phyloP scores from a whole-genome alignment of 2,888 invertebrate genomes.

The Tetragonula carbonaria region DNA sequence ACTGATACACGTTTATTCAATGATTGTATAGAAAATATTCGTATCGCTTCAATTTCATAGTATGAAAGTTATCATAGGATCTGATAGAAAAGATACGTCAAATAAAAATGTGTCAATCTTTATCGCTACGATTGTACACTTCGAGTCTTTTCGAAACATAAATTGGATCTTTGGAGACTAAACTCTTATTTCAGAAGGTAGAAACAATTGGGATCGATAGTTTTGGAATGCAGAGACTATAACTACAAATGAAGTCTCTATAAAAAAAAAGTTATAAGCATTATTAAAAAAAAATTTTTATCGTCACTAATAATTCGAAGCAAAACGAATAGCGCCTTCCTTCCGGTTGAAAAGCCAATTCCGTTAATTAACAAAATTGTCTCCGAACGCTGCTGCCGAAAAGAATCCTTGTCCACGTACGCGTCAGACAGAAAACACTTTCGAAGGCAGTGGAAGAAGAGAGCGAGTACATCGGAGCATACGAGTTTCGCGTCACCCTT shows the following conservation, averaged over 20 bases:
- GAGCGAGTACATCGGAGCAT: conserved; percentile 60
- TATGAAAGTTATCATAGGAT: no score
- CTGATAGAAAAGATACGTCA: background rate
- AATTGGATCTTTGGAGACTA: background rate
- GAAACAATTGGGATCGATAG: background rate
- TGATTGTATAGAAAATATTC: no score
- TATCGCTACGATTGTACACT: background rate
- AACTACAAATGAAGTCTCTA: no score
- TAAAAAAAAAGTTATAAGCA: no score
- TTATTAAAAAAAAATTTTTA: no score
- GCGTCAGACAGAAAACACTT: conserved; percentile 62
- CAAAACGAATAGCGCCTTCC: background rate
- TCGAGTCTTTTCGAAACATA: background rate
- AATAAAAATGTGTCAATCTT: background rate
- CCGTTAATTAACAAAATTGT: conserved; percentile 25
- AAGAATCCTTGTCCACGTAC: conserved; percentile 37
- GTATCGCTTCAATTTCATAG: no score
- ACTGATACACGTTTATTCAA: no score
- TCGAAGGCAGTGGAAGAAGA: conserved; percentile 35
- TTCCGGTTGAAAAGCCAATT: background rate
- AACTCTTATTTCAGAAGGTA: background rate
- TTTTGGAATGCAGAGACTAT: background rate
- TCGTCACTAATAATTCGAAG: no score
- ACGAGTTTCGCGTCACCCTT: conserved; percentile 76
- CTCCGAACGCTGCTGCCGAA: background rate